Percentiles rank a stretch among this genome's conserved stretches.
Conservation (phyloP, 2,797 vertebrate genomes). For the Anguilla obscura region DNA sequence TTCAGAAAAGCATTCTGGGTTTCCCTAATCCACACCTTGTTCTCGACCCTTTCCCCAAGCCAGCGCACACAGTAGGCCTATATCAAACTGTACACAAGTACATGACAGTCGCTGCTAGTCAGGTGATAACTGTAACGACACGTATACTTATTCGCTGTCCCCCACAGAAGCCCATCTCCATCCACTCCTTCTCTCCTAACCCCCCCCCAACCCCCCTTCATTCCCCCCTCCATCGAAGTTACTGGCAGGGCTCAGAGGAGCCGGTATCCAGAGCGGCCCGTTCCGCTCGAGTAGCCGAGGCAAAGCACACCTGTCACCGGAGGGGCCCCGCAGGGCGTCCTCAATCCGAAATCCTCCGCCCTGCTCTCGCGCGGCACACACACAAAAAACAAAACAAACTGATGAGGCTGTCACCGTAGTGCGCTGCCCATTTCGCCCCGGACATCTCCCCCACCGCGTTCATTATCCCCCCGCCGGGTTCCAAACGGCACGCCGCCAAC, state of each 20-base stretch:
- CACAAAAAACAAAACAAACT: no score
- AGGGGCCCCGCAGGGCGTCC: not conserved
- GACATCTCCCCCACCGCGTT: not conserved
- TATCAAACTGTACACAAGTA: not conserved
- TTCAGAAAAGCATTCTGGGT: not conserved
- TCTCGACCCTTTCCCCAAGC: not conserved
- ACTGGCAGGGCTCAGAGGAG: not conserved
- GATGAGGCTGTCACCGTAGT: not conserved
- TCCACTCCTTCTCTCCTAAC: not conserved
- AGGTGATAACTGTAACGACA: no score
- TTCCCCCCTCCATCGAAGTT: not conserved
- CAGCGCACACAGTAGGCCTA: not conserved
- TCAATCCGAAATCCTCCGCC: not conserved
- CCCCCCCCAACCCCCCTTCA: not conserved
- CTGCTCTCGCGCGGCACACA: not conserved
- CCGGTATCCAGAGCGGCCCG: not conserved
- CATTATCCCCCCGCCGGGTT: not conserved
- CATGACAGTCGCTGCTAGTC: no score
- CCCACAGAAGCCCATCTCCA: not conserved
- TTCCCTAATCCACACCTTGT: not conserved
- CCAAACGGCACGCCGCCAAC: not conserved
- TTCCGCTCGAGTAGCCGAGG: not conserved
- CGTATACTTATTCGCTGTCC: not conserved
- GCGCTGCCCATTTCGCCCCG: not conserved
- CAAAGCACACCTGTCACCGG: not conserved